These are phyloP conservation scores for Drosophila sproati DNA, from an alignment of 1,140 invertebrate genomes.

Conservation along the genomic window DNA sequence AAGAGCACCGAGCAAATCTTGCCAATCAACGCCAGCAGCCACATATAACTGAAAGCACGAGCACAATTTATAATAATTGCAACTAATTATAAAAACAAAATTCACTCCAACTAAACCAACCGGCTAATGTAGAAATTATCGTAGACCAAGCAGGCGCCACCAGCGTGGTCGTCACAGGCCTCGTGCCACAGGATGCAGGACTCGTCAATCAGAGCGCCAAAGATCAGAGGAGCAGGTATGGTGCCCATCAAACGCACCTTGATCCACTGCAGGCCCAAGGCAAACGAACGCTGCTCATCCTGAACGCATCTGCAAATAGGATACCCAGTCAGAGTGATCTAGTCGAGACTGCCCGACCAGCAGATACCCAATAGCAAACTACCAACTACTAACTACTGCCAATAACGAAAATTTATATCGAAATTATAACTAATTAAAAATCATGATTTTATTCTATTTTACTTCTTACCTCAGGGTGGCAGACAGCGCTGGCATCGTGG, in stretches of 20 bases:
- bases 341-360: too few species aligned
- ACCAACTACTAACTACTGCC: too few species aligned
- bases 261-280: constrained; percentile 94
- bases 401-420: too few species aligned
- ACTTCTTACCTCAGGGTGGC: constrained; percentile 89
- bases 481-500: constrained; percentile 91
- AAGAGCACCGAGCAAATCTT: constrained; percentile 88
- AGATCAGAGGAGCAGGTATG: constrained; percentile 93
- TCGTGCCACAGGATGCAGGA: constrained; percentile 92
- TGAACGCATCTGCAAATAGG: constrained; percentile 88
- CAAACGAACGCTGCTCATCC: constrained; percentile 93
- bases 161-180: constrained; percentile 85
- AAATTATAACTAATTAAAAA: background rate
- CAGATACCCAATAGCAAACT: too few species aligned
- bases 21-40: constrained; percentile 87
- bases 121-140: constrained; percentile 90
- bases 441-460: background rate
- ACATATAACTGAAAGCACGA: constrained; percentile 87
- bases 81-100: too few species aligned
- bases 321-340: too few species aligned
- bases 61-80: background rate
- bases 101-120: constrained; percentile 74
- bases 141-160: constrained; percentile 89
- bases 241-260: constrained; percentile 92
- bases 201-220: constrained; percentile 93